Evolutionary conservation across 2,113 vertebrate genomes (phyloP).

Genomic region (Bungarus multicinctus): DNA sequence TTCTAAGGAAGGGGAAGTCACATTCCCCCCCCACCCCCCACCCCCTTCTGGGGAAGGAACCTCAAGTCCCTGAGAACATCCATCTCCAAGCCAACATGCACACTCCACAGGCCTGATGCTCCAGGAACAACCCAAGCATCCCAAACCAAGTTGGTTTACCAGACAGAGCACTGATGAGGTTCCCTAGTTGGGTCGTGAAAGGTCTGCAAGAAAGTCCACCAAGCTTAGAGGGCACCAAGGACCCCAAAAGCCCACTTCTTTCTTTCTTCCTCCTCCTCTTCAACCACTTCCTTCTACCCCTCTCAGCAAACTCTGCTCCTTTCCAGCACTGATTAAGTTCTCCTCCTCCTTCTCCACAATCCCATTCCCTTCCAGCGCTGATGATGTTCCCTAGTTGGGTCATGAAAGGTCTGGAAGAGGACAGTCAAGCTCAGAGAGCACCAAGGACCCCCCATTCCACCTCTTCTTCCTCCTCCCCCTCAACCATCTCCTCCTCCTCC

Average conservation of each 20-base stretch:
- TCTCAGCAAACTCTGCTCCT: no score
- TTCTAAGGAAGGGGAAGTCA: neutral
- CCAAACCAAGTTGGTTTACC: neutral
- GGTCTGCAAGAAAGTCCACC: no score
- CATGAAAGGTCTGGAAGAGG: neutral
- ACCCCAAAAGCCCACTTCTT: neutral
- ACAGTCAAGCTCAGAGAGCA: neutral
- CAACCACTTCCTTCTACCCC: no score
- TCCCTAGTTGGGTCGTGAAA: neutral
- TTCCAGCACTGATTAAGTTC: no score
- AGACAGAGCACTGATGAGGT: neutral
- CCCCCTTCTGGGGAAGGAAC: neutral
- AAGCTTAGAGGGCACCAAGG: neutral
- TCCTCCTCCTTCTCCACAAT: no score
- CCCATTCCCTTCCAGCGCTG: no score
- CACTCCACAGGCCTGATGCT: neutral
- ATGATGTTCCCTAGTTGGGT: neutral
- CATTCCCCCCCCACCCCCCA: no score
- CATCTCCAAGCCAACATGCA: neutral
- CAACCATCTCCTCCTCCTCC: no score
- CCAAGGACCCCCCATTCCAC: no score
- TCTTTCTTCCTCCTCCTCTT: no score
- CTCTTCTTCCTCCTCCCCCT: no score
- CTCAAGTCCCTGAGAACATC: neutral
- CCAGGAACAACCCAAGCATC: neutral